These are phyloP conservation scores for Scaptomyza cyrtandrae DNA, from an alignment of 2,888 invertebrate genomes.

Conservation along the genomic window DNA sequence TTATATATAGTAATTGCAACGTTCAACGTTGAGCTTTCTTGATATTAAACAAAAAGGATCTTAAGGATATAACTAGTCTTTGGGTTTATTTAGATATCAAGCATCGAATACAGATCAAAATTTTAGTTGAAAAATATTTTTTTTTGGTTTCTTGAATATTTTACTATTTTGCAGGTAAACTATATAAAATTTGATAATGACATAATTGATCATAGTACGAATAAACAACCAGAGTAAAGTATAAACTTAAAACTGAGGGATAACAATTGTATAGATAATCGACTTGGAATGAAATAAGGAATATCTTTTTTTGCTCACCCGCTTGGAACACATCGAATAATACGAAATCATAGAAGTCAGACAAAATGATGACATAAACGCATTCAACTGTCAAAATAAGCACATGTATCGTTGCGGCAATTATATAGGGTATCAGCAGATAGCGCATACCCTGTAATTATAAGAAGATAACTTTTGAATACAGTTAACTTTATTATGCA, in stretches of 20 bases:
- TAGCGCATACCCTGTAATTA: conserved; percentile 33
- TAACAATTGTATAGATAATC: not conserved
- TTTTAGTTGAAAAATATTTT: too few relatives aligned
- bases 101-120: too few relatives aligned
- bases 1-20: conserved; percentile 53
- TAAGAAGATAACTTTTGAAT: not conserved
- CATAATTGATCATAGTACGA: conserved; percentile 44
- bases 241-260: conserved; percentile 48
- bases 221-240: conserved; percentile 64
- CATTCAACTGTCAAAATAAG: conserved; percentile 42
- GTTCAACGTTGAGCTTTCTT: conserved; percentile 24
- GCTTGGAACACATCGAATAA: conserved; percentile 58
- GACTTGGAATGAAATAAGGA: not conserved
- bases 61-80: not conserved
- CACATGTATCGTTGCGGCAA: conserved; percentile 46
- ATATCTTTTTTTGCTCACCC: conserved; percentile 18
- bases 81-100: too few relatives aligned
- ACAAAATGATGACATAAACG: conserved; percentile 27
- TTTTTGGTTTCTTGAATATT: not conserved
- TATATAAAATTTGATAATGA: too few relatives aligned
- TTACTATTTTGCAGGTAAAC: not conserved
- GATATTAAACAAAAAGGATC: conserved; percentile 33
- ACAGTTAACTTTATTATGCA: too few relatives aligned
- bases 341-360: conserved; percentile 51
- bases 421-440: conserved; percentile 56